Evolutionary conservation across 2,888 invertebrate genomes (phyloP).

Genomic region (Syrphus vitripennis): DNA sequence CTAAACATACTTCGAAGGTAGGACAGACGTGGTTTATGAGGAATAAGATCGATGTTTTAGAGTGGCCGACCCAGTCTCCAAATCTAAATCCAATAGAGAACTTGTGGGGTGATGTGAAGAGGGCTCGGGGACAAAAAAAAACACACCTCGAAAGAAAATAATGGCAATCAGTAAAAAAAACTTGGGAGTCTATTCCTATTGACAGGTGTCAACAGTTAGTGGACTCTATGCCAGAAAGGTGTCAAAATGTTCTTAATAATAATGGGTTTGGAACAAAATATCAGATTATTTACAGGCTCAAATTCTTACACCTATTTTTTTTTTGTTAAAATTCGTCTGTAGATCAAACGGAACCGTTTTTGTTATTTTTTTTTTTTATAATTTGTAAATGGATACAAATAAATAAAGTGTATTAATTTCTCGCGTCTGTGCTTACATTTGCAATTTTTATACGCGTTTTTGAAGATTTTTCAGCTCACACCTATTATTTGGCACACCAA

Average conservation of each 20-base stretch:
- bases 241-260: conserved; percentile 7
- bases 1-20: no score
- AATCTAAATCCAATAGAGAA: no score
- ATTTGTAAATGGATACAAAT: background rate
- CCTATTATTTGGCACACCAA: background rate
- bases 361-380: background rate
- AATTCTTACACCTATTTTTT: no score
- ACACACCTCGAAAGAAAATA: conserved; percentile 29
- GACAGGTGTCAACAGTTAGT: conserved; percentile 44
- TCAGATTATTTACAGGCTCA: background rate
- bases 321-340: background rate
- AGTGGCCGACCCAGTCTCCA: no score
- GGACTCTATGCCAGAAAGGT: conserved; percentile 9
- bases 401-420: background rate
- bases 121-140: conserved; percentile 16
- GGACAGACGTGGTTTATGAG: no score
- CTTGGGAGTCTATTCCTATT: conserved; percentile 32
- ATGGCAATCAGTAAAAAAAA: conserved; percentile 11
- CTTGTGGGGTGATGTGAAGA: conserved; percentile 27
- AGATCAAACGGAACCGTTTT: background rate
- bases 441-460: background rate
- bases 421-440: background rate
- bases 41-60: no score
- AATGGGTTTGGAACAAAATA: conserved; percentile 4
- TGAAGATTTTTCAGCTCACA: background rate